phyloP scores from a whole-genome alignment of 2,797 vertebrate genomes.

The Mus spretus region DNA sequence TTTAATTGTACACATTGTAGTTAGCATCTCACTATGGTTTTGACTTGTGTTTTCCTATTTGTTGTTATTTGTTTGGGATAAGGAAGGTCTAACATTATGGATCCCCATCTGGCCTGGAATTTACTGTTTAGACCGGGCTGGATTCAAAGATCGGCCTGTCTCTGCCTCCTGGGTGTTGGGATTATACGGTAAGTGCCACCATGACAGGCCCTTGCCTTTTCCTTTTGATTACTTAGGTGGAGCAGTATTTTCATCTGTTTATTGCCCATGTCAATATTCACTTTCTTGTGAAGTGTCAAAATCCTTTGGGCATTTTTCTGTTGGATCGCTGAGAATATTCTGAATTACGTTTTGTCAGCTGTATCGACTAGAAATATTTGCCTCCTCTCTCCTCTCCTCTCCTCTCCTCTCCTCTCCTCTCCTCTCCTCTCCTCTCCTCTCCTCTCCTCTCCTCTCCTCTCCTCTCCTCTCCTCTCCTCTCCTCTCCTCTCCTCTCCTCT shows the following conservation, averaged over 20 bases:
- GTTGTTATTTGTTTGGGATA: not conserved
- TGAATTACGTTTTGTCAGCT: conserved; percentile 49
- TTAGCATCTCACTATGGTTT: conserved; percentile 16
- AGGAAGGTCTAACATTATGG: not conserved
- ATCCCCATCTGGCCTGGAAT: not conserved
- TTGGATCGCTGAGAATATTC: not conserved
- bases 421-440: no score
- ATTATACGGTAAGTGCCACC: not conserved
- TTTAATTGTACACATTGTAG: conserved; percentile 13
- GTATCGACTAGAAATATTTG: conserved; percentile 15
- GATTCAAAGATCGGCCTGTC: not conserved
- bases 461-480: no score
- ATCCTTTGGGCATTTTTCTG: conserved; percentile 40
- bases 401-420: no score
- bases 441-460: no score
- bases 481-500: no score
- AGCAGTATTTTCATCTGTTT: not conserved
- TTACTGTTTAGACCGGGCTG: not conserved
- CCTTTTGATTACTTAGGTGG: conserved; percentile 47
- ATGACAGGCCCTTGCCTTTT: not conserved
- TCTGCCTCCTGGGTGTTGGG: not conserved
- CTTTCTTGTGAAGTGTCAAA: conserved; percentile 46
- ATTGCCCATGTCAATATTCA: not conserved
- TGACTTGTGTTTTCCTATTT: not conserved
- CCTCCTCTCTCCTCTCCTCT: not conserved